These are phyloP conservation scores for Rhopalosiphum nymphaeae DNA, from an alignment of 2,888 invertebrate species.

Conservation along the genomic window DNA sequence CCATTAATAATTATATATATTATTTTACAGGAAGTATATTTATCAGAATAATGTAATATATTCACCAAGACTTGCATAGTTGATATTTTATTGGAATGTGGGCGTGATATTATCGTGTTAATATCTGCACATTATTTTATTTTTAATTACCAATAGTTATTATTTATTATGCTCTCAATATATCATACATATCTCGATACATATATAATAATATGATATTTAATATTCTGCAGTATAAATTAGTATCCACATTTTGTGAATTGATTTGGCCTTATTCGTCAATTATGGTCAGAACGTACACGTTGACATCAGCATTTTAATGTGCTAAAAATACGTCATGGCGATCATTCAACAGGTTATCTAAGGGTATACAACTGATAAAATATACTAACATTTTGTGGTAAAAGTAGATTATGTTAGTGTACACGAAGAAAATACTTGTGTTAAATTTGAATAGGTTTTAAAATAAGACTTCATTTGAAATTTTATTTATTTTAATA, in stretches of 20 bases:
- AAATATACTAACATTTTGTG: background rate
- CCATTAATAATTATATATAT: background rate
- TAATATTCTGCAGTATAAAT: background rate
- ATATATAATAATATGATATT: background rate
- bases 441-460: background rate
- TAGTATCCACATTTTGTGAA: background rate
- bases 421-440: background rate
- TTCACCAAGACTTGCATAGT: conserved; percentile 3
- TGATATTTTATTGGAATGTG: conserved; percentile 6
- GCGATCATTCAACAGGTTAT: background rate
- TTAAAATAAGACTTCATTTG: background rate
- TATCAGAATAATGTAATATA: background rate
- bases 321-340: background rate
- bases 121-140: conserved; percentile 31
- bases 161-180: background rate
- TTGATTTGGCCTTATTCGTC: conserved; percentile 57
- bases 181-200: background rate
- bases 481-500: background rate
- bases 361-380: background rate
- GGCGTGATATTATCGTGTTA: conserved; percentile 13
- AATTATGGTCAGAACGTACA: background rate
- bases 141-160: background rate
- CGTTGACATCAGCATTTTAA: conserved; percentile 10
- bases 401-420: background rate
- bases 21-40: background rate